Conservation (phyloP, 2,797 vertebrate genomes). For the Cirrhinus mrigala region DNA sequence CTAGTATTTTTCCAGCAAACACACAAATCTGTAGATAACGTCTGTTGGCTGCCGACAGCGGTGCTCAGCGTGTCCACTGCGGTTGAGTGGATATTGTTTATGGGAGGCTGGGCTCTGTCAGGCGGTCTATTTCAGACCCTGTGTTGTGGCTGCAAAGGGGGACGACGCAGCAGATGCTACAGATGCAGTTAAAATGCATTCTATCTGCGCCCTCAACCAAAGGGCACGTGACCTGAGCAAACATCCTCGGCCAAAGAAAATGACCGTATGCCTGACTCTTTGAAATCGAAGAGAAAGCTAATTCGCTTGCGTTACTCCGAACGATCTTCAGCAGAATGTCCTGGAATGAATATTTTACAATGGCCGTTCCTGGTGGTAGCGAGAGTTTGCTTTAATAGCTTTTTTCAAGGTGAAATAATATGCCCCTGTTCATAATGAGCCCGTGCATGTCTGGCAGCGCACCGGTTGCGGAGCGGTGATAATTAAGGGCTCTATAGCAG, state of each 20-base stretch:
- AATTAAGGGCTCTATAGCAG: constrained; percentile 63
- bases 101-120: constrained; percentile 42
- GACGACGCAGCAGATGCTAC: constrained; percentile 52
- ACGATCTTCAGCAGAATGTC: constrained; percentile 22
- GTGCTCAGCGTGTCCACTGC: constrained; percentile 29
- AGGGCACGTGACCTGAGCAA: constrained; percentile 14
- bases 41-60: constrained; percentile 22
- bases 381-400: constrained; percentile 19
- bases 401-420: constrained; percentile 42
- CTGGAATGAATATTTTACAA: constrained; percentile 34
- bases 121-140: constrained; percentile 48
- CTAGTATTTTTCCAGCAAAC: constrained; percentile 41
- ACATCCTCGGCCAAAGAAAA: constrained; percentile 11
- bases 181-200: constrained; percentile 37
- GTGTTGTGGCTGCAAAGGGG: constrained; percentile 43
- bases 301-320: constrained; percentile 6
- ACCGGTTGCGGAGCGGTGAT: constrained; percentile 60
- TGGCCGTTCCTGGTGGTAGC: background rate
- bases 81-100: constrained; percentile 53
- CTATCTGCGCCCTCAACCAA: constrained; percentile 7
- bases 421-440: constrained; percentile 53
- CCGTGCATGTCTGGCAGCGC: constrained; percentile 50
- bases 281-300: background rate
- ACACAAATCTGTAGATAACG: constrained; percentile 36
- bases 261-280: background rate